Conservation (phyloP, 2,888 invertebrate genomes). For the Eilema depressum region DNA sequence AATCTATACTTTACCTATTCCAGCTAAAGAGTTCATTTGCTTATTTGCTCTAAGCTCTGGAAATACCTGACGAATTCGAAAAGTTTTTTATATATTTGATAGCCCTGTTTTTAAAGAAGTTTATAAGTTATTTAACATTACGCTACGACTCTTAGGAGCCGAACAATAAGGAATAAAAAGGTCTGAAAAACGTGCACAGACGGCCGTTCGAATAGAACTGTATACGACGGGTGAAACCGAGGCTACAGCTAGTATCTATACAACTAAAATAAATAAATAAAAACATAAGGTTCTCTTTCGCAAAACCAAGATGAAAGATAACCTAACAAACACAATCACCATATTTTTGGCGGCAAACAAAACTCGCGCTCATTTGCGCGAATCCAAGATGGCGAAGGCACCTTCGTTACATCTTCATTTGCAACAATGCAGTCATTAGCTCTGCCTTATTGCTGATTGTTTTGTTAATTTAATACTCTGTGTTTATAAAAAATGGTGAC, state of each 20-base stretch:
- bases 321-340: constrained; percentile 15
- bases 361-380: constrained; percentile 23
- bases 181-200: too few relatives aligned
- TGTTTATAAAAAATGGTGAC: constrained; percentile 15
- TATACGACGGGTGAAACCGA: too few relatives aligned
- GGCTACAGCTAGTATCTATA: not conserved
- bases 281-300: not conserved
- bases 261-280: not conserved
- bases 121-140: not conserved
- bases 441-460: constrained; percentile 75
- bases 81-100: too few relatives aligned
- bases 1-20: too few relatives aligned
- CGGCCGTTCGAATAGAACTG: too few relatives aligned
- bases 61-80: too few relatives aligned
- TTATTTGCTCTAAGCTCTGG: too few relatives aligned
- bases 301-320: constrained; percentile 4
- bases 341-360: constrained; percentile 31
- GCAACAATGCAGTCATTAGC: constrained; percentile 70
- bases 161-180: too few relatives aligned
- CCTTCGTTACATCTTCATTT: constrained; percentile 65
- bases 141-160: too few relatives aligned
- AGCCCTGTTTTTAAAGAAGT: too few relatives aligned
- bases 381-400: constrained; percentile 33
- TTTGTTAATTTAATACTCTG: constrained; percentile 26
- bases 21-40: too few relatives aligned